Evolutionary conservation across 2,797 vertebrate genomes (phyloP).

Genomic region (Saxicola maurus): DNA sequence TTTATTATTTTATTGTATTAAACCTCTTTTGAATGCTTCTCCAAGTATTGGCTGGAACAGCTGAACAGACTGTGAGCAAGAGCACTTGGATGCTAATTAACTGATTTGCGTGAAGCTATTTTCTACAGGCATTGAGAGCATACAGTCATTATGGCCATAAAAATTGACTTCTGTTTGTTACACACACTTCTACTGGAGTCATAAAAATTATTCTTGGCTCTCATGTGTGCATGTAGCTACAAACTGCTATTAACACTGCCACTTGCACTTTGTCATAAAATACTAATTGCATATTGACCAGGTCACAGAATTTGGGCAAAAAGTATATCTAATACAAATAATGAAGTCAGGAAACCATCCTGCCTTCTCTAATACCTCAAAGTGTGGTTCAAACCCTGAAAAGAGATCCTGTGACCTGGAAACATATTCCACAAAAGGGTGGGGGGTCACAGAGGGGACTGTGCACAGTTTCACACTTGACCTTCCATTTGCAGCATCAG

Average conservation of each 20-base stretch:
- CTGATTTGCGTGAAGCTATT: slow-evolving; percentile 70
- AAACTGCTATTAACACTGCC: slow-evolving; percentile 34
- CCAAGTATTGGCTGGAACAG: slow-evolving; percentile 16
- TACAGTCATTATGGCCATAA: slow-evolving; percentile 71
- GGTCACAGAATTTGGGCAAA: slow-evolving; percentile 62
- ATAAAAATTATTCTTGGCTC: slow-evolving; percentile 73
- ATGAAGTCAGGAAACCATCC: background rate
- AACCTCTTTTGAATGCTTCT: background rate
- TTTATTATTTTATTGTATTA: background rate
- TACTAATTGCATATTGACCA: slow-evolving; percentile 78
- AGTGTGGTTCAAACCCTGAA: background rate
- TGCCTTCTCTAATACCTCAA: rapidly evolving
- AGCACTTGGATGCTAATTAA: slow-evolving; percentile 66
- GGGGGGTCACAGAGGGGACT: background rate
- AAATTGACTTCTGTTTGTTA: slow-evolving; percentile 75
- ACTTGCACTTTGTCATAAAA: slow-evolving; percentile 77
- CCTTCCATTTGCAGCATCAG: background rate
- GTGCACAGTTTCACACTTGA: background rate
- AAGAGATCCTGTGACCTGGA: background rate
- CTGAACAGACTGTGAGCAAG: slow-evolving; percentile 69
- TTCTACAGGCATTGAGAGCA: slow-evolving; percentile 71
- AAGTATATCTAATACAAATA: slow-evolving; percentile 5
- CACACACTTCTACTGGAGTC: slow-evolving; percentile 56
- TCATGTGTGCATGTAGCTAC: slow-evolving; percentile 53
- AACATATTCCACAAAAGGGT: rapidly evolving